Percentiles rank a stretch among this genome's conserved stretches.
Conservation (phyloP, 37 sponge, comb jelly and placozoan species). For the Chondrilla cf. caribensis region DNA sequence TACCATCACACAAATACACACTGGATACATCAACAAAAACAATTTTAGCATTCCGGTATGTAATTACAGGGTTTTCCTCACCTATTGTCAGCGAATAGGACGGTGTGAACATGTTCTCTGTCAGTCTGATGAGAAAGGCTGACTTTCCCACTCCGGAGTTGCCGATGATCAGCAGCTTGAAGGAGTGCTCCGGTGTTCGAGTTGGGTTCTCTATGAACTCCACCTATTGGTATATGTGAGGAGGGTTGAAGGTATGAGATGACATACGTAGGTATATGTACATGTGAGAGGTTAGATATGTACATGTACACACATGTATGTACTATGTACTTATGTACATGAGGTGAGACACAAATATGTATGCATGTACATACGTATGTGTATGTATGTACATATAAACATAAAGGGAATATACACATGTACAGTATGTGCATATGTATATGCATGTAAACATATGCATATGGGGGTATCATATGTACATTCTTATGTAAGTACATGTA, state of each 20-base stretch:
- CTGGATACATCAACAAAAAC: background rate
- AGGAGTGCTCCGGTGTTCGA: background rate
- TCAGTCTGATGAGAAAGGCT: constrained; percentile 70
- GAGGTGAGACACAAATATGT: background rate
- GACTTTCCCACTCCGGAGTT: constrained; percentile 74
- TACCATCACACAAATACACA: too few relatives aligned
- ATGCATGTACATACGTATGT: background rate
- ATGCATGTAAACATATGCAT: too few relatives aligned
- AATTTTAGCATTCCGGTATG: background rate
- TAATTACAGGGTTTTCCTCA: constrained; percentile 20
- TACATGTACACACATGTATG: background rate
- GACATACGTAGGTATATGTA: background rate
- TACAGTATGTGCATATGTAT: background rate
- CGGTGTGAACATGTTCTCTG: constrained; percentile 61
- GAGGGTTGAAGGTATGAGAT: background rate
- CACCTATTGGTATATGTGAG: background rate
- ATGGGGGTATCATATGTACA: too few relatives aligned
- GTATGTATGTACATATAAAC: background rate
- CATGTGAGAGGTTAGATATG: background rate
- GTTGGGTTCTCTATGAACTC: background rate
- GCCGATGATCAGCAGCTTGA: constrained; percentile 24
- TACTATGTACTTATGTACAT: background rate
- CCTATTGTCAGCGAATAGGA: constrained; percentile 76
- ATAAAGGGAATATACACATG: background rate
- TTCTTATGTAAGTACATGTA: too few relatives aligned